Base-by-base conservation (phyloP, 1,140 invertebrate genomes). In the Sinonovacula constricta region DNA sequence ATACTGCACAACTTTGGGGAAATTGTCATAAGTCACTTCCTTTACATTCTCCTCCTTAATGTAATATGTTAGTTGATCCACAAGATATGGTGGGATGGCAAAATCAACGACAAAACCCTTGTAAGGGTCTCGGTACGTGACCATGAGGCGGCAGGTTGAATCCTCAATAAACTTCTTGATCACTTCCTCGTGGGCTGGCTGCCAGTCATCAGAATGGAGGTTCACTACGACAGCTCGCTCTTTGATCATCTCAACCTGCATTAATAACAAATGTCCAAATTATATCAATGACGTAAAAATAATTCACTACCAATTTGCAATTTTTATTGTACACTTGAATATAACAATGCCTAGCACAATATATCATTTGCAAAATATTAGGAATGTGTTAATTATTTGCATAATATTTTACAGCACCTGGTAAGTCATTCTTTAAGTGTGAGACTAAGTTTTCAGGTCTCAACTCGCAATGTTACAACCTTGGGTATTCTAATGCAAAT, bases 61-160 rank as follows among this genome's bases (percentile, higher is more conserved):
- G 70, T 91, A 89, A 69, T 91, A 91, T 14, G 84, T 86, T 39
- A 91, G 56, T 78, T 91, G 87, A 18, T 88, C 84, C 22, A 88
- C 84, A 34, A 74, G 80, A 18, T 83, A 81, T 3, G 83, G 65
- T 5, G 91, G 90, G 0, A 91, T 83, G 3, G 66, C 72, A 28
- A 84, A 75, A 15, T 88, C 84, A 18, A 91, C 53, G 18, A 80
- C 79, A 49, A 89, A 87, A 0, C 87, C 88, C 60, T 84, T 85
- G 62, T 85, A 77, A 1, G 60, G 69, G 72, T 91, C 89, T 33
- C 87, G 85, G 79, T 84, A 91, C 0, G 85, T 86, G 7, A 89
- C 82, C 51, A 91, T 80, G 15, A 91, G 66, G 26, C 82, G 83
- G 22, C 82, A 62, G 10, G 68, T 69, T 10, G 83, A 74, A 45